Conservation (phyloP, 1,140 invertebrate species). For the Eufriesea mexicana region DNA sequence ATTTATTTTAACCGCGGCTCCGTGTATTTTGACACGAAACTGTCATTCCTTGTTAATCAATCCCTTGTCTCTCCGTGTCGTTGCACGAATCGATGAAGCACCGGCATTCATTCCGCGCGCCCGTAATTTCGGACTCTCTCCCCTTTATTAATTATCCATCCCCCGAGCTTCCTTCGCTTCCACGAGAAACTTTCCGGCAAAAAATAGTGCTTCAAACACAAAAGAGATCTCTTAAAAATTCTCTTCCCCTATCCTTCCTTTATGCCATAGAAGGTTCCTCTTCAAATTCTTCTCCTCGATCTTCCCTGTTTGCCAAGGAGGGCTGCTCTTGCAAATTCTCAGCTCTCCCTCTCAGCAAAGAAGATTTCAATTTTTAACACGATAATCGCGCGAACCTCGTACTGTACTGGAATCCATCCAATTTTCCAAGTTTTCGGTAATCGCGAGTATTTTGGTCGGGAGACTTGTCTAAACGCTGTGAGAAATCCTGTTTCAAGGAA, state of each 20-base stretch:
- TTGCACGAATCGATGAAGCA: not conserved
- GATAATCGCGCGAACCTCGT: too few species aligned
- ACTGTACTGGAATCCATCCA: too few species aligned
- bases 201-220: not conserved
- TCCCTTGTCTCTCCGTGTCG: not conserved
- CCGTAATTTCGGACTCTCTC: not conserved
- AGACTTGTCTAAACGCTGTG: too few species aligned
- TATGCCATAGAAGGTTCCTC: too few species aligned
- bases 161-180: too few species aligned
- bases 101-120: not conserved
- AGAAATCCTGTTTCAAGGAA: too few species aligned
- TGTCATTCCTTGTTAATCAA: conserved; percentile 42
- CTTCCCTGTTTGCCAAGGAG: too few species aligned
- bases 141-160: not conserved
- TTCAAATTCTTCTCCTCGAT: not conserved
- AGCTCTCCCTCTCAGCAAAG: too few species aligned
- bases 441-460: too few species aligned
- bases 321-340: too few species aligned
- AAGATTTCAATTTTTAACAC: too few species aligned
- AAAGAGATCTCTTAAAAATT: not conserved
- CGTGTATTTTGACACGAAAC: conserved; percentile 37
- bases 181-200: not conserved
- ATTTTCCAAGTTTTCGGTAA: too few species aligned
- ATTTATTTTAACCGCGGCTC: conserved; percentile 29
- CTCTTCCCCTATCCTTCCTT: not conserved